phyloP scores from a whole-genome alignment of 2,113 vertebrate genomes.

The Festucalex cinctus region DNA sequence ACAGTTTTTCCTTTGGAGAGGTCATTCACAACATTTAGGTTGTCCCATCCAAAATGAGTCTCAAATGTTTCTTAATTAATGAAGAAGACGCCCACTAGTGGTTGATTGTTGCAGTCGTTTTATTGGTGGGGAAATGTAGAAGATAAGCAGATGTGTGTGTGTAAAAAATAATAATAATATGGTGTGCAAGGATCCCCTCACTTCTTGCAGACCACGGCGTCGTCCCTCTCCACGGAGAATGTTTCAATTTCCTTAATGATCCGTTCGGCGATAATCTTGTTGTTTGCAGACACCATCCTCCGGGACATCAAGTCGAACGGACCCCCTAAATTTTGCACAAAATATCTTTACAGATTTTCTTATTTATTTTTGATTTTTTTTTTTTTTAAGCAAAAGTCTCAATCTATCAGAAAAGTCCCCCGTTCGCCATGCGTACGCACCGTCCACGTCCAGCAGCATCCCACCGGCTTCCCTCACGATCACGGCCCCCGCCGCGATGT shows the following conservation, averaged over 20 bases:
- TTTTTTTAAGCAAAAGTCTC: too few relatives aligned
- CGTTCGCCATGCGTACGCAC: conserved; percentile 51
- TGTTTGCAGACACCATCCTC: conserved; percentile 84
- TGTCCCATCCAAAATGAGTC: too few relatives aligned
- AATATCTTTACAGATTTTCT: not conserved
- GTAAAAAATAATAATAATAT: not conserved
- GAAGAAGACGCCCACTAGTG: not conserved
- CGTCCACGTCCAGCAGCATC: conserved; percentile 79
- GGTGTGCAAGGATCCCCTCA: conserved; percentile 6
- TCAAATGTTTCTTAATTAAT: not conserved
- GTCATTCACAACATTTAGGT: too few relatives aligned
- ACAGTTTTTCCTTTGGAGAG: too few relatives aligned
- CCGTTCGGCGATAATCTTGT: conserved; percentile 69
- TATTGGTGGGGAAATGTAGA: conserved; percentile 20
- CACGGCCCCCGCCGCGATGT: conserved; percentile 84
- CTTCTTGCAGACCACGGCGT: conserved; percentile 43
- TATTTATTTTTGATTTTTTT: not conserved
- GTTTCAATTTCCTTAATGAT: conserved; percentile 84
- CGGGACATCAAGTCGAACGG: conserved; percentile 91
- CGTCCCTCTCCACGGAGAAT: conserved; percentile 78
- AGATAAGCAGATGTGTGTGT: not conserved
- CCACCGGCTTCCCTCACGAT: conserved; percentile 86
- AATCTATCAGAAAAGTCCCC: too few relatives aligned
- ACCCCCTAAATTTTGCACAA: conserved; percentile 67
- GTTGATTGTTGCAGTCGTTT: conserved; percentile 11